Conservation (phyloP, 2,888 invertebrate species). For the Agriopis leucophaearia region DNA sequence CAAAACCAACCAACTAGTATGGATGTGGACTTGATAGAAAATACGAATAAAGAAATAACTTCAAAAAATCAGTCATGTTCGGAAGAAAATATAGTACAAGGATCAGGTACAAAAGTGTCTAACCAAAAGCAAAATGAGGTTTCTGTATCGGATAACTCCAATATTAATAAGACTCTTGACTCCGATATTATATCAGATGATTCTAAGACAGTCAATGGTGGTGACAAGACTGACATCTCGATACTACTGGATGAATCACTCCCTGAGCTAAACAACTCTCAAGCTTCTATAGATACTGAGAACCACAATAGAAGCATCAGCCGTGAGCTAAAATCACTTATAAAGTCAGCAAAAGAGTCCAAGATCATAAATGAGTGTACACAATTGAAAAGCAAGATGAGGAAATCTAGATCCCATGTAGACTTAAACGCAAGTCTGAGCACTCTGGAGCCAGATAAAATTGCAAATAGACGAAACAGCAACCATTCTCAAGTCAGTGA, state of each 20-base stretch:
- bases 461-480: slow-evolving; percentile 68
- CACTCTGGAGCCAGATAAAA: slow-evolving; percentile 70
- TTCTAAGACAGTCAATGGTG: background rate
- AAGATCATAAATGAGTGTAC: slow-evolving; percentile 88
- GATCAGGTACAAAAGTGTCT: slow-evolving; percentile 18
- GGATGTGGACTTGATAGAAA: background rate
- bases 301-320: slow-evolving; percentile 77
- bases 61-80: slow-evolving; percentile 8
- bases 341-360: slow-evolving; percentile 89
- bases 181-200: slow-evolving; percentile 15
- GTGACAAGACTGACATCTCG: background rate
- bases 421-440: slow-evolving; percentile 79
- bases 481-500: slow-evolving; percentile 71
- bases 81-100: slow-evolving; percentile 15
- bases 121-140: slow-evolving; percentile 17
- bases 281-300: slow-evolving; percentile 64
- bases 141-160: slow-evolving; percentile 1
- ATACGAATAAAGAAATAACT: slow-evolving; percentile 14
- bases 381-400: slow-evolving; percentile 81
- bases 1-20: background rate
- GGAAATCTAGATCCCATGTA: slow-evolving; percentile 75
- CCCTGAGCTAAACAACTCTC: slow-evolving; percentile 67
- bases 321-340: slow-evolving; percentile 88
- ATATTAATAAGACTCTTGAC: slow-evolving; percentile 11
- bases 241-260: slow-evolving; percentile 16